phyloP scores from a whole-genome alignment of 2,888 invertebrate species.

The Calephelis perditalis region DNA sequence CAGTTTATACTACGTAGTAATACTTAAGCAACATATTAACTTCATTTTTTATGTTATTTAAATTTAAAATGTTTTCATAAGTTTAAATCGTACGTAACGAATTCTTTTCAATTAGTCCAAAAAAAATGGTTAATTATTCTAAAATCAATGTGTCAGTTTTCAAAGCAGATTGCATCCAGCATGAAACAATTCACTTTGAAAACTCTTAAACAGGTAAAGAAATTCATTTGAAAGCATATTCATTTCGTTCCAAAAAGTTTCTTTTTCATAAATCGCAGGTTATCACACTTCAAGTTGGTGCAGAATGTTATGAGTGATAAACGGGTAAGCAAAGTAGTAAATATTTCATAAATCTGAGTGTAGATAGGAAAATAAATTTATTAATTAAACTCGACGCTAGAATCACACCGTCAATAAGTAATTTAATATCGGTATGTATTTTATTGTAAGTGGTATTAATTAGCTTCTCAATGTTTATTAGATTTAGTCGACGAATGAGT shows the following conservation, averaged over 20 bases:
- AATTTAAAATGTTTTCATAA: too few species aligned
- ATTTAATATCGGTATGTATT: constrained; percentile 48
- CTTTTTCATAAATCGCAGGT: neutral
- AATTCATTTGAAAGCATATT: neutral
- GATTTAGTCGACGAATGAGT: constrained; percentile 78
- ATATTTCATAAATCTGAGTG: constrained; percentile 50
- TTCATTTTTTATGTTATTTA: too few species aligned
- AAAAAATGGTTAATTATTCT: too few species aligned
- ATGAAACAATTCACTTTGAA: too few species aligned
- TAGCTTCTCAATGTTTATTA: constrained; percentile 78
- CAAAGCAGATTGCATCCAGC: too few species aligned
- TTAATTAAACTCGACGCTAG: constrained; percentile 62
- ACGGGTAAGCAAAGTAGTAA: constrained; percentile 61
- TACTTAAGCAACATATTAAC: too few species aligned
- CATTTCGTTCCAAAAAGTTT: neutral
- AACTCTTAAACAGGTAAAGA: too few species aligned
- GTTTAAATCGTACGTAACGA: too few species aligned
- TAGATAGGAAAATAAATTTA: constrained; percentile 71
- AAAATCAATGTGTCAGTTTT: too few species aligned
- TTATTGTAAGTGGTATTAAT: constrained; percentile 55
- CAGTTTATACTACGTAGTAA: too few species aligned
- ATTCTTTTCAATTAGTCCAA: too few species aligned
- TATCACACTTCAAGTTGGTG: constrained; percentile 18
- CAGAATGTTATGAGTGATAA: constrained; percentile 67
- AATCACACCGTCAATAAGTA: constrained; percentile 53